Base-by-base conservation (phyloP, 2,113 vertebrate species). In the Notarius lentiginosus region DNA sequence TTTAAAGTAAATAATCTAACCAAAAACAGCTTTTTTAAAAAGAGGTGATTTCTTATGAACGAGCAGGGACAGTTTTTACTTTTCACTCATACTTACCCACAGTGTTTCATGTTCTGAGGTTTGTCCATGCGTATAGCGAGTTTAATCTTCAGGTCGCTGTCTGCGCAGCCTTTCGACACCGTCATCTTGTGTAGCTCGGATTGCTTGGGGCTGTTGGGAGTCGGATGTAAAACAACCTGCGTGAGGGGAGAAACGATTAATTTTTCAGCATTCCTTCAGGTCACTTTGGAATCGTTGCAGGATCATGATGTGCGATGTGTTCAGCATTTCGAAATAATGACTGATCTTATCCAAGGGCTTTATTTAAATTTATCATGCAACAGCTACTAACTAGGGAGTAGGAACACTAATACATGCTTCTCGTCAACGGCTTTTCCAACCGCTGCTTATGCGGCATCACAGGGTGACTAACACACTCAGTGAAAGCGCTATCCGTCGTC, bases 71-170 rank as follows among this genome's bases (percentile, higher is more conserved):
- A 41, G 41, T 49, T 47, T 22, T 49, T 49, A 51, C 1, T 30
- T 34, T 91, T 17, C 7, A 22, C 1, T 27, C 68, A 41, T 34
- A 85, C 95, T 96, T 94, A 97, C 97, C 98, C 98, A 94, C 97
- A 99, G 93, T 99, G 98, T 94, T 99, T 99, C 98, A 99, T 99
- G 94, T 99, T 99, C 91, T 99, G 99, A 73, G 99, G 99, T 90
- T 99, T 99, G 93, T 99, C 99, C 98, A 99, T 99, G 91, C 99
- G 95, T 63, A 99, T 96, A 0, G 99, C 99, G 88, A 99, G 95
- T 93, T 98, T 99, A 91, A 99, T 99, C 95, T 94, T 97, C 87
- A 99, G 95, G 91, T 99, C 98, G 84, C 95, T 97, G 93, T 99
- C 99, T 0, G 96, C 93, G 87, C 98, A 99, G 87, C 99, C 98